Evolutionary conservation across 2,888 invertebrate species (phyloP).

Genomic region (Alitta virens): DNA sequence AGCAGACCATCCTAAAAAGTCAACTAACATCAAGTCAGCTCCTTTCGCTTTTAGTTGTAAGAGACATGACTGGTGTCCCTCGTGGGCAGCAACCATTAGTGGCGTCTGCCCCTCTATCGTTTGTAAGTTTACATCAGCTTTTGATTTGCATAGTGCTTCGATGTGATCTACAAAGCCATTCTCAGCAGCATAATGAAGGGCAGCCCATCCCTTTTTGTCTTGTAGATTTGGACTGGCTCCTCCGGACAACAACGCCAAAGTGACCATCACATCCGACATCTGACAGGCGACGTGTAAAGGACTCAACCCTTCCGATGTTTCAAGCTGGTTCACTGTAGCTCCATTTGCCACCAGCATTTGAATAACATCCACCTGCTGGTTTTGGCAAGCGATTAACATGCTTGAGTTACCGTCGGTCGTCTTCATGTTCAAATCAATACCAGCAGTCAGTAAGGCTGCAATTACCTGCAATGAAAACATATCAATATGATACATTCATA

Average conservation of each 20-base stretch:
- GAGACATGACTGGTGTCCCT: conserved; percentile 20
- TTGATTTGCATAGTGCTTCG: conserved; percentile 22
- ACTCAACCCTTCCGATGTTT: conserved; percentile 18
- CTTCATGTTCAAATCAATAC: conserved; percentile 24
- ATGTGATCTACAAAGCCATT: conserved; percentile 24
- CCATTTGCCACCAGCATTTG: conserved; percentile 22
- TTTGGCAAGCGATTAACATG: conserved; percentile 30
- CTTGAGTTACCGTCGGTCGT: conserved; percentile 30
- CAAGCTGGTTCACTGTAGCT: conserved; percentile 28
- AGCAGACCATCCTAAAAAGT: conserved; percentile 30
- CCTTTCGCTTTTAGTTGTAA: conserved; percentile 15
- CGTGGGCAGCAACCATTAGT: conserved; percentile 27
- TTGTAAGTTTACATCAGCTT: conserved; percentile 28
- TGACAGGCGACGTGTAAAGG: conserved; percentile 31
- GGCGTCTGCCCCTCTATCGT: conserved; percentile 28
- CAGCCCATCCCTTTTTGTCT: conserved; percentile 31
- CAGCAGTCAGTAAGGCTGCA: conserved; percentile 6
- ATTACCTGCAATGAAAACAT: no score
- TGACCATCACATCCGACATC: conserved; percentile 15
- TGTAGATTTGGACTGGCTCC: conserved; percentile 26
- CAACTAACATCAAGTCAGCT: conserved; percentile 26
- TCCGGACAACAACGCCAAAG: conserved; percentile 19
- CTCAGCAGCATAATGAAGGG: conserved; percentile 31
- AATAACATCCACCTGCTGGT: conserved; percentile 28
- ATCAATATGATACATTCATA: no score